Percentiles rank a stretch among this genome's conserved stretches.
These are phyloP conservation scores for Anhinga anhinga DNA, from an alignment of 2,113 vertebrate genomes.

Conservation along the genomic window DNA sequence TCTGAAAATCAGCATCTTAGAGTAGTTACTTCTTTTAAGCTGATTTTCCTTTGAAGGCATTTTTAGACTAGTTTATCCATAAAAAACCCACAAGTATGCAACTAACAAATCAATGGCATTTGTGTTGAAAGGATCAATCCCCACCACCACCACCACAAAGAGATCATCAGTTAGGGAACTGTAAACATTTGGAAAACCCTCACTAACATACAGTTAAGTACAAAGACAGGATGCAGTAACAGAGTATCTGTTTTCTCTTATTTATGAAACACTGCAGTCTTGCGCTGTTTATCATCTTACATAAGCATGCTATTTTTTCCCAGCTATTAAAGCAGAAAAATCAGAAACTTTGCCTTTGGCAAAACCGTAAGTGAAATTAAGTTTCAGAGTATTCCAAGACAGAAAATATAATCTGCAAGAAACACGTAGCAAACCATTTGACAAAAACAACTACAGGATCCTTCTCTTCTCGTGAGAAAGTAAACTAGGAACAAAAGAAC, in stretches of 20 bases:
- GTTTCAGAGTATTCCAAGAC: not conserved
- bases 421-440: not conserved
- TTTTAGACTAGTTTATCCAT: not conserved
- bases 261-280: not conserved
- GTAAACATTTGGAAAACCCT: not conserved
- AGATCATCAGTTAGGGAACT: not conserved
- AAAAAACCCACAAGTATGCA: not conserved
- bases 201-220: not conserved
- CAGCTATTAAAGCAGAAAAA: not conserved
- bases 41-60: not conserved
- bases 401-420: not conserved
- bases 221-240: not conserved
- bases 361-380: not conserved
- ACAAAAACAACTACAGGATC: not conserved
- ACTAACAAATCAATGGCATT: not conserved
- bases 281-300: not conserved
- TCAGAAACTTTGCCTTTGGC: not conserved
- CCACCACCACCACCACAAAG: too few species aligned
- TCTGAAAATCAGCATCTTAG: not conserved
- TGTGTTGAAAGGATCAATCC: not conserved
- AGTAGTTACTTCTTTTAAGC: not conserved
- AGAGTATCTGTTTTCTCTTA: not conserved
- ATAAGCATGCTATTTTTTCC: not conserved
- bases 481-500: not conserved
- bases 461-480: not conserved